Evolutionary conservation across 2,797 vertebrate genomes (phyloP).

Genomic region (Myotis planiceps): DNA sequence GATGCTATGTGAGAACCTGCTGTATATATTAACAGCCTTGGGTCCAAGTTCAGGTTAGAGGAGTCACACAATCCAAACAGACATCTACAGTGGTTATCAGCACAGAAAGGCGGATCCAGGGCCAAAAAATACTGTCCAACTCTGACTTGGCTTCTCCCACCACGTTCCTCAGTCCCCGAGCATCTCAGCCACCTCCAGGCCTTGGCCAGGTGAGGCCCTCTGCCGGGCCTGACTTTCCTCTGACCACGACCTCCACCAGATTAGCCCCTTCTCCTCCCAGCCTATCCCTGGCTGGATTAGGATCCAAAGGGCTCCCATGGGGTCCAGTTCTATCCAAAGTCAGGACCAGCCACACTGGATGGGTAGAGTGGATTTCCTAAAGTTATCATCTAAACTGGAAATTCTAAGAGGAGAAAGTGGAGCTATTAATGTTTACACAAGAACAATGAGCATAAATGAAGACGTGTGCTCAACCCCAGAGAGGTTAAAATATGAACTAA

Average conservation of each 20-base stretch:
- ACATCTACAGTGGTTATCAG: not conserved
- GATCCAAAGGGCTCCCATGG: not conserved
- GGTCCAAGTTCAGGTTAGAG: not conserved
- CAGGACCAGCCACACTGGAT: not conserved
- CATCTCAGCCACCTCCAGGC: not conserved
- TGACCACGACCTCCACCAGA: not conserved
- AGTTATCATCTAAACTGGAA: not conserved
- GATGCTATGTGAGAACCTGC: not conserved
- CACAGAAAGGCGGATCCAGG: not conserved
- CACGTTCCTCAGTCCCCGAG: fast-evolving
- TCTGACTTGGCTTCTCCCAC: not conserved
- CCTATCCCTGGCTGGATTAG: not conserved
- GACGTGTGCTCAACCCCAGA: not conserved
- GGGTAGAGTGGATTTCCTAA: not conserved
- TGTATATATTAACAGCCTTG: not conserved
- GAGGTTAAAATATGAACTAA: not conserved
- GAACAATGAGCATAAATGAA: not conserved
- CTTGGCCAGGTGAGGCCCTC: not conserved
- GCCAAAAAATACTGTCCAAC: not conserved
- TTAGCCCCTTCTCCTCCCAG: not conserved
- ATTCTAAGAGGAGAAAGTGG: not conserved
- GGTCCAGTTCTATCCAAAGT: not conserved
- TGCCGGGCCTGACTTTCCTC: not conserved
- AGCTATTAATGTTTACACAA: not conserved
- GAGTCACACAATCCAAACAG: not conserved